phyloP scores from a whole-genome alignment of 2,797 vertebrate species.

The Brachymystax lenok region DNA sequence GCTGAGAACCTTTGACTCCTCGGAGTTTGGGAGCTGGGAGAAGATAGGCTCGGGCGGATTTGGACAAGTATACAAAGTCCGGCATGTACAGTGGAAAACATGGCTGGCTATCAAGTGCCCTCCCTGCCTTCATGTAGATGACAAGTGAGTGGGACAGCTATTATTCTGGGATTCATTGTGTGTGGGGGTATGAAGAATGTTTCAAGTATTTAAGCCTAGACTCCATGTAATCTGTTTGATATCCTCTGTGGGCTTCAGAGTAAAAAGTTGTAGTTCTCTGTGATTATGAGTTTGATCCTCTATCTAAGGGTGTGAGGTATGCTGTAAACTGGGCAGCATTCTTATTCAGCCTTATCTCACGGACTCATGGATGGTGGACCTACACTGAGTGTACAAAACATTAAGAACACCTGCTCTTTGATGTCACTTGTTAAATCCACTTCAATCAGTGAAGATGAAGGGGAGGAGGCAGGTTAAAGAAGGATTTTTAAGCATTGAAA shows the following conservation, averaged over 20 bases:
- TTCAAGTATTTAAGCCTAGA: neutral
- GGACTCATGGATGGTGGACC: neutral
- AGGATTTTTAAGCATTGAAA: no score
- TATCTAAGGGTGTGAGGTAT: conserved; percentile 13
- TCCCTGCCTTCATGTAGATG: conserved; percentile 93
- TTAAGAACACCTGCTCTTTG: neutral
- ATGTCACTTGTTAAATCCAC: no score
- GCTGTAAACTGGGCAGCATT: neutral
- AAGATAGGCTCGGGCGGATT: conserved; percentile 97
- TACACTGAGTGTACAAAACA: neutral
- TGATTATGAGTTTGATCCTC: conserved; percentile 12
- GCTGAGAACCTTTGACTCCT: conserved; percentile 87
- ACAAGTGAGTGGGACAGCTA: conserved; percentile 83
- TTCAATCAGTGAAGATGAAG: no score
- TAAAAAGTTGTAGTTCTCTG: neutral
- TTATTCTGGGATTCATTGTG: neutral
- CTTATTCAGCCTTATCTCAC: neutral
- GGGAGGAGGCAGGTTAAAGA: no score
- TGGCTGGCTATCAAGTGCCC: conserved; percentile 98
- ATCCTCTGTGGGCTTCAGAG: neutral
- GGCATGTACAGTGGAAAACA: conserved; percentile 96
- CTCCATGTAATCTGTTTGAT: neutral
- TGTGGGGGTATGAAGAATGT: neutral
- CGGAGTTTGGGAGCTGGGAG: conserved; percentile 91
- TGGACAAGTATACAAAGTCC: conserved; percentile 97